A percentile compares a stretch with the other conserved stretches of the same genome.
Conservation (phyloP, 2,888 invertebrate genomes). For the Trichogramma evanescens region DNA sequence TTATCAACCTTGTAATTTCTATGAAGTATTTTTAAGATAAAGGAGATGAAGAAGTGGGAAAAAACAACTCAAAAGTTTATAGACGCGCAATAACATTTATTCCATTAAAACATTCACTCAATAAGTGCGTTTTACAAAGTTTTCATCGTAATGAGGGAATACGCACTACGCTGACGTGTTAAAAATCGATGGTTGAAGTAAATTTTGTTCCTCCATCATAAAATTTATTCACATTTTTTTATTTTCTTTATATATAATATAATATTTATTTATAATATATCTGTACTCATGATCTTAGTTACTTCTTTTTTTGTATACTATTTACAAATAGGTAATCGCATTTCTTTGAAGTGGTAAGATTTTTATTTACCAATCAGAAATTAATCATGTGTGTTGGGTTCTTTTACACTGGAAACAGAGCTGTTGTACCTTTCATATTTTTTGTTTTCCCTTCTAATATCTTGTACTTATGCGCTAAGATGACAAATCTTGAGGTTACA, state of each 20-base stretch:
- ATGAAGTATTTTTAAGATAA: no score
- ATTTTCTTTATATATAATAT: conserved; percentile 31
- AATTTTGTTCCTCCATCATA: conserved; percentile 9
- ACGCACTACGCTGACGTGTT: conserved; percentile 28
- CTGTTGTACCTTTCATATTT: no score
- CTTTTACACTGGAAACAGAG: conserved; percentile 38
- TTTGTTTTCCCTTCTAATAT: conserved; percentile 20
- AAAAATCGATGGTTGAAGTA: conserved; percentile 26
- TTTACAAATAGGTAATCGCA: conserved; percentile 38
- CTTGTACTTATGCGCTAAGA: conserved; percentile 36
- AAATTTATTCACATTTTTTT: conserved; percentile 7
- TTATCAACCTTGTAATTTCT: not conserved
- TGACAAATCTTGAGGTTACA: conserved; percentile 45
- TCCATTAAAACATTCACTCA: conserved; percentile 29
- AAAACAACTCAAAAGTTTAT: conserved; percentile 18
- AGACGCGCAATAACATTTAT: conserved; percentile 33
- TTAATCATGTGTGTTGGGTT: conserved; percentile 40
- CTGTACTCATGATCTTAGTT: conserved; percentile 27
- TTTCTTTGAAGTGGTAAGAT: conserved; percentile 27
- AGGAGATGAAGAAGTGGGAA: not conserved
- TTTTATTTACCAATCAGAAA: conserved; percentile 31
- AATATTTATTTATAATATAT: conserved; percentile 28
- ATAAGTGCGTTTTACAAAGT: conserved; percentile 30
- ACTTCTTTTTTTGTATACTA: conserved; percentile 35
- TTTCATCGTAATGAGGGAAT: conserved; percentile 24